Evolutionary conservation across 2,888 invertebrate genomes (phyloP), one percentile per base, ranked within the genome.

Genomic region (Bugulina stolonifera): DNA sequence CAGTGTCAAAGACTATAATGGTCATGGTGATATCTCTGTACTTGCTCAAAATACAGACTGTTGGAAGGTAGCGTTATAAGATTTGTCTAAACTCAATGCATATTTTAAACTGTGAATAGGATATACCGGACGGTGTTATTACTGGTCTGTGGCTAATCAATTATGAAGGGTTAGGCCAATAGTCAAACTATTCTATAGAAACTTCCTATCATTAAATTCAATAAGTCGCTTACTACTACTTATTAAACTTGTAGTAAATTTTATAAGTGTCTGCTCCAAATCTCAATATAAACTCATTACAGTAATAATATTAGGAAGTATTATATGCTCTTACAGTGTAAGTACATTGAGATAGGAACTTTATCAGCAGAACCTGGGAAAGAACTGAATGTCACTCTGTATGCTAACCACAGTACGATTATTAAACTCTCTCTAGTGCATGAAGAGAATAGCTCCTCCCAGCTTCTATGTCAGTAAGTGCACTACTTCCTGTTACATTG

Each of bases 1-100:
- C 10, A 64, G 27, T 32, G 34, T 64, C 32, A 64, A 10, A 32
- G 64, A 25, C 18, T 64, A 64, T 32, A 22, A 64, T 34, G 64
- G 64, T 10, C 29, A 25, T 32, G 64, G 64, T 10, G 32, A 64
- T 64, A 64, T 64, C 2, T 64, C 64, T 25, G 64, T 64, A 2
- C 64, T 64, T 3, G 64, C 64, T 32, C 64, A 32, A 34, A 64
- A 64, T 32, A 29, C 64, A 5, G 64, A 64, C 34, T 64, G 64
- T 32, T 64, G 27, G 25, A 22, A 64, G 34, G 64, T 64, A 64
- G 3, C n/a, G n/a, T n/a, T n/a, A n/a, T n/a, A n/a, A n/a, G n/a
- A n/a, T n/a, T n/a, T n/a, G n/a, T n/a, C n/a, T n/a, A n/a, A n/a
- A n/a, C n/a, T n/a, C n/a, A n/a, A n/a, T n/a, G n/a, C n/a, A n/a